Conservation (phyloP, 2,888 invertebrate genomes). For the Coleophora deauratella region DNA sequence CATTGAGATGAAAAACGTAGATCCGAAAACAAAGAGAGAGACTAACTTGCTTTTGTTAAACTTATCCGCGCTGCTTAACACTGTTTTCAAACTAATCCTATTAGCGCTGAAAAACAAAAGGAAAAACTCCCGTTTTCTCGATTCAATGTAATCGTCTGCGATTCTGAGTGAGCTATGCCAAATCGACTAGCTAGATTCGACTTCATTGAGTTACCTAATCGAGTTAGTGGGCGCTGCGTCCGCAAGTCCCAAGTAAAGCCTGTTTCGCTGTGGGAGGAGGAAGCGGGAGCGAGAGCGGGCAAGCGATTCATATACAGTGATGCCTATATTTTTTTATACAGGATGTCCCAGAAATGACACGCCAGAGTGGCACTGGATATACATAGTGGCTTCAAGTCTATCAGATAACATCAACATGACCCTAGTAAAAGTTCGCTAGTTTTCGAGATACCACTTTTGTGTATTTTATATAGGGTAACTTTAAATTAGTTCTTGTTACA, state of each 20-base stretch:
- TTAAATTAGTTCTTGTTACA: too few relatives aligned
- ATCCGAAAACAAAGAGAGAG: background rate
- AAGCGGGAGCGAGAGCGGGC: background rate
- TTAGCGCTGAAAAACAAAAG: slow-evolving; percentile 6
- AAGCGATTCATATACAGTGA: background rate
- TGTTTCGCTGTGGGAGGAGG: background rate
- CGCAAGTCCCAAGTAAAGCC: background rate
- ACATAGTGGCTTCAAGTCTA: too few relatives aligned
- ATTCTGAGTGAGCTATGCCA: slow-evolving; percentile 19
- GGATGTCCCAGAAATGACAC: background rate
- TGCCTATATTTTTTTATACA: background rate
- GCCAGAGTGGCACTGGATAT: too few relatives aligned
- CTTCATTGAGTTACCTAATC: too few relatives aligned
- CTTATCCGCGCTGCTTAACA: background rate
- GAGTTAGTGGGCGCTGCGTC: slow-evolving; percentile 9
- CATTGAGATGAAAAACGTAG: too few relatives aligned
- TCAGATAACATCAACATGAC: too few relatives aligned
- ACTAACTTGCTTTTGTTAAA: background rate
- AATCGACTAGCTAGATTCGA: slow-evolving; percentile 12
- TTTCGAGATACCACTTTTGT: too few relatives aligned
- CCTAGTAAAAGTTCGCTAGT: too few relatives aligned
- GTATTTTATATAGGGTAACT: too few relatives aligned
- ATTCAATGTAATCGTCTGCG: slow-evolving; percentile 19
- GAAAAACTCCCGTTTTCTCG: slow-evolving; percentile 5
- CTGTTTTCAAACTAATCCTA: slow-evolving; percentile 5